Base-by-base conservation (phyloP, 2,888 invertebrate species). In the Lumbricus terrestris region DNA sequence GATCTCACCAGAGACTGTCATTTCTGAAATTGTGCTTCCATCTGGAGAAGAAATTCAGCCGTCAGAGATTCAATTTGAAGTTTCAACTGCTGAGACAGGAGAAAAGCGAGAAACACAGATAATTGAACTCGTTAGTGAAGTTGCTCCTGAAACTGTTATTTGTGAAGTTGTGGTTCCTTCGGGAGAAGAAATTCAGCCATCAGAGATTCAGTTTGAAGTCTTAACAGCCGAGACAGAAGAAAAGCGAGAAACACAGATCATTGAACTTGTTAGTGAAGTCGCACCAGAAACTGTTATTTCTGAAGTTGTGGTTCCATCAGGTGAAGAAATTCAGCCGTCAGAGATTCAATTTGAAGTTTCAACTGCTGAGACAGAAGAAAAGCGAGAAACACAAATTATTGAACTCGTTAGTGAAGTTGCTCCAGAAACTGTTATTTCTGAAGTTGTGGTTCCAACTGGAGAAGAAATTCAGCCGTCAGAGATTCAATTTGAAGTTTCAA, bases 131-230 rank as follows among this genome's bases (percentile, higher is more conserved):
- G 89, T 90, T 6, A 34, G 40, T n/a, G 89, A 91, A 38, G 37
- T 34, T 29, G 88, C 47, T 33, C 90, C 90, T 23, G 88, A 88
- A 42, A 89, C 90, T 5, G 90, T 91, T 13, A 42, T 29, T 23
- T 33, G 40, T n/a, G 90, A 89, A 42, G 20, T 90, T 85, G 88
- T 85, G 16, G 4, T 90, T 15, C 88, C 88, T 35, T 34, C 69
- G 88, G 90, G 88, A 47, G 90, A 89, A 34, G 90, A 90, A 90
- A 42, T 90, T 15, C 33, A 89, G 88, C 90, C 91, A 23, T n/a
- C 54, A 38, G 91, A 91, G 89, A 90, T 91, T 47, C 54, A 82
- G 33, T 42, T 91, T 88, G 90, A 91, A 88, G 82, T 91, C 38
- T 85, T 90, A 29, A 89, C 90, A 40, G 90, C 90, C 8, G 90